phyloP scores from a whole-genome alignment of 2,113 vertebrate species.

The Hiodon tergisus region DNA sequence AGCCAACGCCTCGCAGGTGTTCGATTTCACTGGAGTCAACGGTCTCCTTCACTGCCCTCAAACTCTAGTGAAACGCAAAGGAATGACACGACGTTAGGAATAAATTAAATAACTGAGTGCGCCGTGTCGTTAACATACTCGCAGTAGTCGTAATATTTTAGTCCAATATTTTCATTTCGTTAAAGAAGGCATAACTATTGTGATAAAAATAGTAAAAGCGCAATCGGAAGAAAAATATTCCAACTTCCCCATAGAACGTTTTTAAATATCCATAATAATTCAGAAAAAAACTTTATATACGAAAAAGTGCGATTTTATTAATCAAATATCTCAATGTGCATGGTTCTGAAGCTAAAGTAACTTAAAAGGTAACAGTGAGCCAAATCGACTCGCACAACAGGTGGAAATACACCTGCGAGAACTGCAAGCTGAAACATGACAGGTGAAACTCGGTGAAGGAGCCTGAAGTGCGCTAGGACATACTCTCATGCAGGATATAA shows the following conservation, averaged over 20 bases:
- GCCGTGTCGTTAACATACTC: background rate
- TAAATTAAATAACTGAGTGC: background rate
- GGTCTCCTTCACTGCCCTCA: slow-evolving; percentile 47
- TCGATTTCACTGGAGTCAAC: slow-evolving; percentile 63
- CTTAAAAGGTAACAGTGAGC: slow-evolving; percentile 10
- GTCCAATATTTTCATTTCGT: too few relatives aligned
- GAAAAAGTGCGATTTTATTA: too few relatives aligned
- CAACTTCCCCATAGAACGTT: too few relatives aligned
- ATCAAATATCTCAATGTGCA: too few relatives aligned
- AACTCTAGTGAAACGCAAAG: slow-evolving; percentile 23
- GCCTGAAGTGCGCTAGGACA: background rate
- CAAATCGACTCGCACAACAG: slow-evolving; percentile 49
- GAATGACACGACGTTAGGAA: slow-evolving; percentile 6
- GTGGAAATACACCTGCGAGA: slow-evolving; percentile 63
- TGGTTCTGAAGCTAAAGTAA: too few relatives aligned
- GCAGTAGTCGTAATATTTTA: background rate
- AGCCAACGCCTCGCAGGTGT: slow-evolving; percentile 74
- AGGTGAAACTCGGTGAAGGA: slow-evolving; percentile 41
- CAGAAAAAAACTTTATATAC: background rate
- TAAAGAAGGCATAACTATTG: too few relatives aligned
- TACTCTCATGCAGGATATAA: background rate
- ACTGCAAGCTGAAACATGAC: slow-evolving; percentile 59
- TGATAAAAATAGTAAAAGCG: too few relatives aligned
- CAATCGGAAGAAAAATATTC: too few relatives aligned
- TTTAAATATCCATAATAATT: background rate